These are phyloP conservation scores for Phengaris alcon DNA, from an alignment of 2,888 invertebrate genomes.

Conservation along the genomic window DNA sequence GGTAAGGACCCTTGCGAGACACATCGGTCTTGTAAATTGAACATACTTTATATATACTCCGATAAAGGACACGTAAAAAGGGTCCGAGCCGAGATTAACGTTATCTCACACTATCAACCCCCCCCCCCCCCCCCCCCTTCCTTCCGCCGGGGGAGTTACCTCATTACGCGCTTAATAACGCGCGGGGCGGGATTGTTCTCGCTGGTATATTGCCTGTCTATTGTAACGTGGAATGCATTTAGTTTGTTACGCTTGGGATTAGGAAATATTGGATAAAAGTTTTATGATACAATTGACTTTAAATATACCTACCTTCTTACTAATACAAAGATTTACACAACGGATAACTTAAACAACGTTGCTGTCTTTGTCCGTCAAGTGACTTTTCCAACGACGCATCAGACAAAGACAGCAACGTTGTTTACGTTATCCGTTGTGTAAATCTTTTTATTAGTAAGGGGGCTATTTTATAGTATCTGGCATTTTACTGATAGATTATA, in stretches of 20 bases:
- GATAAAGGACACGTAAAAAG: slow-evolving; percentile 16
- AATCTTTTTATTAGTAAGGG: too few relatives aligned
- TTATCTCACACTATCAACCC: slow-evolving; percentile 8
- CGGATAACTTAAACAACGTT: too few relatives aligned
- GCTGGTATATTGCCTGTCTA: not conserved
- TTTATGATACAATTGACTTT: too few relatives aligned
- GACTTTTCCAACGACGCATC: too few relatives aligned
- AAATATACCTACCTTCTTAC: too few relatives aligned
- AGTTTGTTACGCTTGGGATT: not conserved
- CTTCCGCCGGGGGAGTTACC: too few relatives aligned
- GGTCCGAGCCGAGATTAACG: slow-evolving; percentile 17
- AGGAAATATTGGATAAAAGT: not conserved
- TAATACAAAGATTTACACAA: too few relatives aligned
- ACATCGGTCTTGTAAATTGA: slow-evolving; percentile 9
- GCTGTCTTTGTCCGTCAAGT: too few relatives aligned
- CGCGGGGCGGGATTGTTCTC: not conserved
- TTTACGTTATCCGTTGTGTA: too few relatives aligned
- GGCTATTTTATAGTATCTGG: too few relatives aligned
- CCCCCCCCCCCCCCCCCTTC: not conserved
- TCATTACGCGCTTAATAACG: not conserved
- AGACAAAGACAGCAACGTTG: too few relatives aligned
- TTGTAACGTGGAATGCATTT: not conserved
- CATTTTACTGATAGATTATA: too few relatives aligned
- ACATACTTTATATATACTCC: not conserved
- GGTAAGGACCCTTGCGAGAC: not conserved